These are phyloP conservation scores for Nannoperca australis DNA, from an alignment of 2,797 vertebrate species.

Conservation along the genomic window DNA sequence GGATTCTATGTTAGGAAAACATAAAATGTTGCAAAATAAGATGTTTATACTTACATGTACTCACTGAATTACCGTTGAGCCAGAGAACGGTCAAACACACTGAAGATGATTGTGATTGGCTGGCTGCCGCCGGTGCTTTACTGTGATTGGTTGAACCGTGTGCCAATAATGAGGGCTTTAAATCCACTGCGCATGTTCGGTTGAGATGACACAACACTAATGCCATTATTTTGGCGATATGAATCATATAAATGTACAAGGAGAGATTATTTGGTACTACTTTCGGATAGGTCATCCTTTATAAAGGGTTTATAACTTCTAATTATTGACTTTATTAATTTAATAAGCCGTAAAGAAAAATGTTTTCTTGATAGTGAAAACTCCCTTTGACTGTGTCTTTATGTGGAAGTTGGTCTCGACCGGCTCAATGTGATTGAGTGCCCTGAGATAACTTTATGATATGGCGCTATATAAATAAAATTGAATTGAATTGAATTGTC, in stretches of 20 bases:
- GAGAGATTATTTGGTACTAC: neutral
- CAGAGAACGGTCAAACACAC: neutral
- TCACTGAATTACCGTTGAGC: conserved; percentile 38
- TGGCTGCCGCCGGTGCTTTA: neutral
- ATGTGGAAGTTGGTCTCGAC: too few relatives aligned
- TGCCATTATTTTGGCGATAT: too few relatives aligned
- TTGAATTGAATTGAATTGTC: too few relatives aligned
- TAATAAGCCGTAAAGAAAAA: neutral
- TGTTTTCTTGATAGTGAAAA: neutral
- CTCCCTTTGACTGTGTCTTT: neutral
- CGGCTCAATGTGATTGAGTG: too few relatives aligned
- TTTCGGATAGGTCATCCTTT: neutral
- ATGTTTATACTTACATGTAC: conserved; percentile 69
- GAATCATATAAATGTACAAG: neutral
- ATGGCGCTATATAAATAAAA: too few relatives aligned
- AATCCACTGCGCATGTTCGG: conserved; percentile 47
- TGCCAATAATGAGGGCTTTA: conserved; percentile 39
- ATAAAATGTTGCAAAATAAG: conserved; percentile 7
- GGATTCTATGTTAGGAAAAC: fast-evolving
- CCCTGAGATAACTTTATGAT: too few relatives aligned
- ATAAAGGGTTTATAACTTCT: neutral
- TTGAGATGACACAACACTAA: conserved; percentile 62
- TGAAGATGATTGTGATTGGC: conserved; percentile 49
- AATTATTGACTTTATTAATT: neutral
- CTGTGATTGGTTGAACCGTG: conserved; percentile 59